Conservation (phyloP, 2,113 vertebrate species). For the Amblyornis subalaris region DNA sequence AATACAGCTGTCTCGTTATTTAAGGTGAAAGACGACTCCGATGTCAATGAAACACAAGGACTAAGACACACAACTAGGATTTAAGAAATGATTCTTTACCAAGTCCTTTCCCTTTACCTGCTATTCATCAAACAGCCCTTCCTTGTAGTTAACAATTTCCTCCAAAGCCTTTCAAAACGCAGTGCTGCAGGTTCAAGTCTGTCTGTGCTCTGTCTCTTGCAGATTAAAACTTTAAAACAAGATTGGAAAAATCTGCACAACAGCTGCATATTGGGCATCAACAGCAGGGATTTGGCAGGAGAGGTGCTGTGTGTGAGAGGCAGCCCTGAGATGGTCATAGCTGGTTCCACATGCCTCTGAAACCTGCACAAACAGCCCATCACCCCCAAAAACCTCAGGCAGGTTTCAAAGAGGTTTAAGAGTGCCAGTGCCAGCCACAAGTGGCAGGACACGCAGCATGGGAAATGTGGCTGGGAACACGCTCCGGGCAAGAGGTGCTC, state of each 20-base stretch:
- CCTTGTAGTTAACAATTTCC: background rate
- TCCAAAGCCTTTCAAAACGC: background rate
- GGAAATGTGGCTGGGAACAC: fast-evolving
- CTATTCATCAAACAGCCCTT: background rate
- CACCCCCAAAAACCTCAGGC: background rate
- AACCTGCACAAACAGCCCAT: background rate
- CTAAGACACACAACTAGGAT: background rate
- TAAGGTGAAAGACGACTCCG: background rate
- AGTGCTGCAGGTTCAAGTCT: background rate
- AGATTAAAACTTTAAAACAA: background rate
- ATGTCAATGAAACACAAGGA: background rate
- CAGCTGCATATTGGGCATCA: background rate
- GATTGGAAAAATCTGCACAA: background rate
- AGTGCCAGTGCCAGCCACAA: fast-evolving
- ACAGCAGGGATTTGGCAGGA: background rate
- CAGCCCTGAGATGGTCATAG: background rate
- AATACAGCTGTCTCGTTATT: background rate
- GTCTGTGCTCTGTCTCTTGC: background rate
- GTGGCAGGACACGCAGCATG: fast-evolving
- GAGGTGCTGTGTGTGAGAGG: fast-evolving
- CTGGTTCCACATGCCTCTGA: background rate
- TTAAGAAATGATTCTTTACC: background rate
- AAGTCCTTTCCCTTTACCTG: background rate
- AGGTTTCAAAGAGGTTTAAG: background rate
- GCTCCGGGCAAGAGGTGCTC: fast-evolving